A percentile compares a stretch with the other conserved stretches of the same genome.
phyloP scores from a whole-genome alignment of 2,113 vertebrate species.

The Mus musculus region GRCm39 chr2:104919501-104920000 shows the following conservation, averaged over 20 bases:
- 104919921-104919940: conserved; percentile 40
- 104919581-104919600: conserved; percentile 71
- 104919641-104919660: neutral
- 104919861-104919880: conserved; percentile 50
- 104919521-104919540: conserved; percentile 74
- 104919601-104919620: conserved; percentile 64
- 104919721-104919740: neutral
- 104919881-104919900: conserved; percentile 36
- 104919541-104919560: conserved; percentile 63
- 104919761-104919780: neutral
- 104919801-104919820: conserved; percentile 20
- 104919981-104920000: conserved; percentile 30
- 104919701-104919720: neutral
- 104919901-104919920: neutral
- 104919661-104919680: neutral
- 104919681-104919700: neutral
- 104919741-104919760: neutral
- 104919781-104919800: neutral
- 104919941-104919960: conserved; percentile 59
- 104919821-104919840: neutral
- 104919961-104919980: conserved; percentile 57
- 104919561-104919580: conserved; percentile 78
- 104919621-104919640: conserved; percentile 67
- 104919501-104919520: conserved; percentile 70
- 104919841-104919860: neutral